A percentile compares a stretch with the other conserved stretches of the same genome.
Evolutionary conservation across 2,797 vertebrate genomes (phyloP).

Genomic region (Arnoldichthys spilopterus): DNA sequence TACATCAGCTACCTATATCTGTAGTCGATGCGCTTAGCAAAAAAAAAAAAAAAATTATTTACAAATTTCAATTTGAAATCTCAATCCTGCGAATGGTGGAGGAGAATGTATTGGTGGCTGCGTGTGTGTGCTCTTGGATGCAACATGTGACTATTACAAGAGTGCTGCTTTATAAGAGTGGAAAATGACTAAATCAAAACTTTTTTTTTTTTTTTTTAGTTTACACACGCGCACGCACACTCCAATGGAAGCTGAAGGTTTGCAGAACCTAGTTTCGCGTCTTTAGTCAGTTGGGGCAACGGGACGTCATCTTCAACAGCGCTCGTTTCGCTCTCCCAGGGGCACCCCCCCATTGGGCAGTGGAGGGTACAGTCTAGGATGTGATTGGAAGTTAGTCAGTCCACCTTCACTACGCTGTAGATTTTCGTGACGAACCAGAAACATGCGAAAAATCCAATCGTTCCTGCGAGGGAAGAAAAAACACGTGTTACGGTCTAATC

Average conservation of each 20-base stretch:
- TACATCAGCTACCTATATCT: slow-evolving; percentile 42
- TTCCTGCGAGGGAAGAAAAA: slow-evolving; percentile 71
- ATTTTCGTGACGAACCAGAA: slow-evolving; percentile 98
- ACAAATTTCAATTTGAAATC: slow-evolving; percentile 50
- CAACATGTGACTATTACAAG: not conserved
- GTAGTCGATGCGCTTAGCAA: slow-evolving; percentile 45
- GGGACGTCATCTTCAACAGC: slow-evolving; percentile 27
- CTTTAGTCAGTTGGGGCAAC: slow-evolving; percentile 25
- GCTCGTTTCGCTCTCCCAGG: slow-evolving; percentile 18
- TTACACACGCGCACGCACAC: slow-evolving; percentile 1
- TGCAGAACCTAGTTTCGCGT: slow-evolving; percentile 38
- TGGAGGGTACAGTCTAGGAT: slow-evolving; percentile 35
- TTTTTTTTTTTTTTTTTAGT: not conserved
- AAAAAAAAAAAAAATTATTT: slow-evolving; percentile 51
- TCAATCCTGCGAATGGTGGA: slow-evolving; percentile 3
- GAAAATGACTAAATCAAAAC: slow-evolving; percentile 19
- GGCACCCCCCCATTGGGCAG: slow-evolving; percentile 22
- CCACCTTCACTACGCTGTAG: slow-evolving; percentile 96
- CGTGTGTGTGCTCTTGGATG: slow-evolving; percentile 6
- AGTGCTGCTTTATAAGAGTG: slow-evolving; percentile 28
- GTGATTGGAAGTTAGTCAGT: slow-evolving; percentile 72
- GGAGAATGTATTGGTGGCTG: not conserved
- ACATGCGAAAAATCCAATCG: slow-evolving; percentile 96
- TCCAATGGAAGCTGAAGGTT: slow-evolving; percentile 47
- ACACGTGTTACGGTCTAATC: not conserved